Evolutionary conservation across 2,797 vertebrate species (phyloP).

Genomic region (Danio jaintianensis): DNA sequence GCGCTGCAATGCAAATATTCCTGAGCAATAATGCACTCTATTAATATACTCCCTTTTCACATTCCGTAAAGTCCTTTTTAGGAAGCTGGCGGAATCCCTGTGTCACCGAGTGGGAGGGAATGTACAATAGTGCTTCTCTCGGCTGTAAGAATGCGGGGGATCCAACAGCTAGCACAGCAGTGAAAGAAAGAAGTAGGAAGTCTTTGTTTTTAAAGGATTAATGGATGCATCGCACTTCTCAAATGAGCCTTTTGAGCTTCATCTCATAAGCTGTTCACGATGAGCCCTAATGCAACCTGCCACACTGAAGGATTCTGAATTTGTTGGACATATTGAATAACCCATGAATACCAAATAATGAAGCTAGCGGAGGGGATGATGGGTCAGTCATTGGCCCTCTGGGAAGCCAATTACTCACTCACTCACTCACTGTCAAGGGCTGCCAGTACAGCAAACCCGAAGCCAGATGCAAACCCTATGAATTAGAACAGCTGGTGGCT

Average conservation of each 20-base stretch:
- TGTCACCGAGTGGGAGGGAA: slow-evolving; percentile 26
- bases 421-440: slow-evolving; percentile 10
- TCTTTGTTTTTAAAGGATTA: background rate
- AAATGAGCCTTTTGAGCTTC: slow-evolving; percentile 3
- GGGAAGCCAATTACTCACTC: slow-evolving; percentile 10
- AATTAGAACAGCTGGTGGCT: slow-evolving; percentile 3
- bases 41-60: slow-evolving; percentile 68
- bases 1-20: slow-evolving; percentile 76
- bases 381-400: slow-evolving; percentile 3
- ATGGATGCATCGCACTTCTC: background rate
- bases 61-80: slow-evolving; percentile 70
- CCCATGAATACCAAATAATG: too few relatives aligned
- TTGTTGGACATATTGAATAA: slow-evolving; percentile 24
- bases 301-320: background rate
- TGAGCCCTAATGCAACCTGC: background rate
- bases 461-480: slow-evolving; percentile 11
- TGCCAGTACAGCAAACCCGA: slow-evolving; percentile 17
- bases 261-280: slow-evolving; percentile 15
- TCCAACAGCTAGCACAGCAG: slow-evolving; percentile 11
- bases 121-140: slow-evolving; percentile 18
- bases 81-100: slow-evolving; percentile 62
- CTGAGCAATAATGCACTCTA: slow-evolving; percentile 69
- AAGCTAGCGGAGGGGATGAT: background rate
- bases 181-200: background rate
- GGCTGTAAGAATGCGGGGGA: slow-evolving; percentile 5